Conservation (phyloP, 2,113 vertebrate genomes). For the Zosterops hypoxanthus region DNA sequence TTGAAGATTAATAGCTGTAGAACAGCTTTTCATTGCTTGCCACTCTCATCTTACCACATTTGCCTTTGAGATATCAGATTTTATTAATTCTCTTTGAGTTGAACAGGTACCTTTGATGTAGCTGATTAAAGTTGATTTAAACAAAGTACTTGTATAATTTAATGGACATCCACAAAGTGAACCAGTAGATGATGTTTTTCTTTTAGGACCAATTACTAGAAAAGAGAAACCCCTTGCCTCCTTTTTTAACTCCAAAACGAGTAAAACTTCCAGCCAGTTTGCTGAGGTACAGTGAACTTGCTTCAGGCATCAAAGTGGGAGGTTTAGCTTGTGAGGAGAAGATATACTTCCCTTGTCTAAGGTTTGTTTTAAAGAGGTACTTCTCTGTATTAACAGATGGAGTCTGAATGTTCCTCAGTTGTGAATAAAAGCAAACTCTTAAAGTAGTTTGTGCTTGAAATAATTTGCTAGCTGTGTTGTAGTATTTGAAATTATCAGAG, state of each 20-base stretch:
- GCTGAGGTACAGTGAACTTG: neutral
- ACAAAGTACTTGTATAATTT: neutral
- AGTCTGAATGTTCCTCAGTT: neutral
- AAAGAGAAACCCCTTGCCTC: neutral
- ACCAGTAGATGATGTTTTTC: neutral
- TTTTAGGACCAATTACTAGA: neutral
- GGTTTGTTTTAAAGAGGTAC: neutral
- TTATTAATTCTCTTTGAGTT: conserved; percentile 21
- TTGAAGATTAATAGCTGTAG: neutral
- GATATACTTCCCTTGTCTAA: neutral
- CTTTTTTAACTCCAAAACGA: neutral
- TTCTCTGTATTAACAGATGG: neutral
- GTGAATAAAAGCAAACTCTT: neutral
- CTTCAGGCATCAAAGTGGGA: neutral
- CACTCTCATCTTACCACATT: neutral
- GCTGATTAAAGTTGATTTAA: conserved; percentile 14
- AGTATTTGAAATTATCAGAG: neutral
- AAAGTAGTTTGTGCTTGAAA: neutral
- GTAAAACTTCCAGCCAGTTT: neutral
- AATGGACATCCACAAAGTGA: neutral
- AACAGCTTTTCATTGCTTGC: neutral
- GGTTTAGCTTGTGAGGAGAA: neutral
- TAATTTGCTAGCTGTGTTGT: neutral
- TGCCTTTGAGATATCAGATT: neutral
- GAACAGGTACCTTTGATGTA: neutral